Evolutionary conservation across 2,888 invertebrate genomes (phyloP), one percentile per base, ranked within the genome.

Genomic region (Disparrhopalites patrizii): DNA sequence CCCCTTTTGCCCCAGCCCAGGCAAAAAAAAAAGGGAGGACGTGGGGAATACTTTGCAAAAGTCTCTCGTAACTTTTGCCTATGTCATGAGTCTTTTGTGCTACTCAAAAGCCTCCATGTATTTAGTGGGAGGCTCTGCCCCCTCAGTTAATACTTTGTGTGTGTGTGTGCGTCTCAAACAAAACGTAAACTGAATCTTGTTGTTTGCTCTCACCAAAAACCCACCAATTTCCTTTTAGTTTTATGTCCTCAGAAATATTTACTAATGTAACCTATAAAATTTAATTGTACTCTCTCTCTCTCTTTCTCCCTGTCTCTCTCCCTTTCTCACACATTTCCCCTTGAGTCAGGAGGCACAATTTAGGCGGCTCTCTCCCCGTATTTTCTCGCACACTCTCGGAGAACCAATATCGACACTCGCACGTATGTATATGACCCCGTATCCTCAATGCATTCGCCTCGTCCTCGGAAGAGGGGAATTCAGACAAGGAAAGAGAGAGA

Each of bases 251-350:
- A 23, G 25, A 57, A 57, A 57, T 57, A 57, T 57, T 57, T 57
- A 57, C 57, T 57, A 57, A 57, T 57, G 57, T 57, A 36, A 2
- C 27, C 38, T 23, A 57, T 57, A 57, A 57, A 57, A 57, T 57
- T 57, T 57, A 40, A 57, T 57, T 40, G 36, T 57, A 57, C 40
- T 57, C 57, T 27, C 51, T n/a, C n/a, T n/a, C n/a, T n/a, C n/a
- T n/a, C 38, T 15, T 38, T 15, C 38, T n/a, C n/a, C n/a, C n/a
- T n/a, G n/a, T n/a, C n/a, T n/a, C n/a, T n/a, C n/a, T n/a, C n/a
- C n/a, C n/a, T 15, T 15, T 15, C 15, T 13, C n/a, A n/a, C n/a
- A n/a, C n/a, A n/a, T n/a, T n/a, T n/a, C n/a, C n/a, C n/a, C n/a
- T n/a, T n/a, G n/a, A n/a, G n/a, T n/a, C n/a, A n/a, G n/a, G n/a